Percentiles rank a stretch among this genome's conserved stretches.
These are phyloP conservation scores for Plebejus argus DNA, from an alignment of 2,888 invertebrate genomes.

Conservation along the genomic window DNA sequence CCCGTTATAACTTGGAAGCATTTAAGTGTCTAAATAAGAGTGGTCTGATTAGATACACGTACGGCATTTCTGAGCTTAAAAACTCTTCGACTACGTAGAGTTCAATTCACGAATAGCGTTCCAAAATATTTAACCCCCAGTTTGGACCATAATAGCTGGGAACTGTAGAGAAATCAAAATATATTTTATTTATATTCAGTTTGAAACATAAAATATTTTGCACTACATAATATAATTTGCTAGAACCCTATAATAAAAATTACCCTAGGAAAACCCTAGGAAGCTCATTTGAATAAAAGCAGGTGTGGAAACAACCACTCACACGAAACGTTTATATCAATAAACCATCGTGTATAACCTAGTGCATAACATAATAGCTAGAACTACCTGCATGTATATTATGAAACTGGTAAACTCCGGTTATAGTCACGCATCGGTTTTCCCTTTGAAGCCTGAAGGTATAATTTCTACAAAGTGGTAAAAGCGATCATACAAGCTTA, in stretches of 20 bases:
- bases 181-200: too few relatives aligned
- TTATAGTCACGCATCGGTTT: slow-evolving; percentile 1
- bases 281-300: slow-evolving; percentile 10
- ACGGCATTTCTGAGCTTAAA: too few relatives aligned
- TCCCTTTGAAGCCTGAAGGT: background rate
- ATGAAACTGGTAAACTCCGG: background rate
- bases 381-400: background rate
- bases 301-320: background rate
- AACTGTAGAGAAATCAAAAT: too few relatives aligned
- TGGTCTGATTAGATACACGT: background rate
- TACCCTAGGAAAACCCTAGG: background rate
- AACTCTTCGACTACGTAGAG: too few relatives aligned
- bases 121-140: too few relatives aligned
- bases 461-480: background rate
- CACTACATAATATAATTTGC: too few relatives aligned
- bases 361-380: background rate
- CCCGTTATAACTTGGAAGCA: too few relatives aligned
- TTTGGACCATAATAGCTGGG: too few relatives aligned
- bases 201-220: too few relatives aligned
- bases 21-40: too few relatives aligned
- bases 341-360: background rate
- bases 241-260: background rate
- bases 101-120: too few relatives aligned
- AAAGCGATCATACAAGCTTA: background rate
- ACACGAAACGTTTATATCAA: background rate